Base-by-base conservation (phyloP, 2,888 invertebrate genomes). In the Tetragonisca angustula region DNA sequence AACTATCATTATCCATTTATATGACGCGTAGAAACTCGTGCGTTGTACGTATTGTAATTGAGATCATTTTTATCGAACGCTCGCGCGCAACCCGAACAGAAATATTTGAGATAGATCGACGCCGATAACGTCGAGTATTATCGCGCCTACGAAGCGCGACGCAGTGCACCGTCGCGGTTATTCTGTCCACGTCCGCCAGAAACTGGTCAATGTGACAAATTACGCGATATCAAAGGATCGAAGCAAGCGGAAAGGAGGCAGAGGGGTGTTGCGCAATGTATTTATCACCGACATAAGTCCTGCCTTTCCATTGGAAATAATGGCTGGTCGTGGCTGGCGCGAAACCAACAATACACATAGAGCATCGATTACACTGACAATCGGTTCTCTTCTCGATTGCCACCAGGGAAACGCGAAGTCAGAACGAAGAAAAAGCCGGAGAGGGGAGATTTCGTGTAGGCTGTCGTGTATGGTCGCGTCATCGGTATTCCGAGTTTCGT, bases 161-260 rank as follows among this genome's bases (percentile, higher is more conserved):
- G 49, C 50, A 52, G n/a, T 24, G 43, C 19, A 24, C 17, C 64
- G 64, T 36, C 32, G 24, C 54, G 32, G 36, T 50, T 68, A 43
- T 21, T 62, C 27, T 43, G 61, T 17, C 68, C 71, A 72, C 62
- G 64, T 87, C 77, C 76, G 36, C 64, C 71, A 62, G 78, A 68
- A 64, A 73, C 79, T 62, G 81, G 79, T 74, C 87, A 61, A 68
- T 71, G 73, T 83, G 86, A 89, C 89, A 89, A 89, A 88, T 89
- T 84, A 70, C 81, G 27, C 62, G 79, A 76, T 84, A 77, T 84
- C 86, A 52, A 62, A 62, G 71, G 76, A 81, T 80, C 65, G 64
- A 83, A 77, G 76, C 64, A 54, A 67, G 54, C 62, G 24, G 6
- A 15, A 61, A 36, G 65, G 49, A 27, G 43, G 65, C 56, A 24